These are phyloP conservation scores for Tinea semifulvella DNA, from an alignment of 2,888 invertebrate species.

Conservation along the genomic window DNA sequence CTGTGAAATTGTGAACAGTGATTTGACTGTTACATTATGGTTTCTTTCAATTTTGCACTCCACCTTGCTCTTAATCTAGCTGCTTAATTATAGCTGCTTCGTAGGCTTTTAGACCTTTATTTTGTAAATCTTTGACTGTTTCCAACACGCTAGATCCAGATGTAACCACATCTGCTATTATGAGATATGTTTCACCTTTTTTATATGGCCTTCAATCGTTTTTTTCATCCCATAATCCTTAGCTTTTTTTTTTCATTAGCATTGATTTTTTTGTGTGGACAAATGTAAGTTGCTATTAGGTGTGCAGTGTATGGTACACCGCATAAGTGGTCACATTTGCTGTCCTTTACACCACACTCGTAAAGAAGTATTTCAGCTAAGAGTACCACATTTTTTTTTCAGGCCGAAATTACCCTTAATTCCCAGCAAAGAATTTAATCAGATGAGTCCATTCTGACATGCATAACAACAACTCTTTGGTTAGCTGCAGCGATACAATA, in stretches of 20 bases:
- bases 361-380: no score
- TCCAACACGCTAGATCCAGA: conserved; percentile 94
- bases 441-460: conserved; percentile 91
- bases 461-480: conserved; percentile 76
- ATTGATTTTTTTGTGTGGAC: conserved; percentile 79
- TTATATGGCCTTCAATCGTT: conserved; percentile 90
- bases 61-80: conserved; percentile 94
- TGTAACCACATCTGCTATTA: conserved; percentile 94
- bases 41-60: conserved; percentile 59
- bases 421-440: conserved; percentile 87
- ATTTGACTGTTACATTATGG: conserved; percentile 75
- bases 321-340: conserved; percentile 76
- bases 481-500: conserved; percentile 86
- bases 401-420: conserved; percentile 67
- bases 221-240: conserved; percentile 97
- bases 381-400: no score
- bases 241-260: conserved; percentile 91
- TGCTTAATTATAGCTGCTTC: conserved; percentile 88
- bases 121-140: conserved; percentile 78
- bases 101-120: conserved; percentile 64
- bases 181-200: conserved; percentile 80
- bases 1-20: conserved; percentile 73
- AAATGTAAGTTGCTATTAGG: conserved; percentile 90
- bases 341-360: conserved; percentile 58
- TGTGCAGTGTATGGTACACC: conserved; percentile 98